Base-by-base conservation (phyloP, 2,888 invertebrate species). In the Drosophila barbarae region DNA sequence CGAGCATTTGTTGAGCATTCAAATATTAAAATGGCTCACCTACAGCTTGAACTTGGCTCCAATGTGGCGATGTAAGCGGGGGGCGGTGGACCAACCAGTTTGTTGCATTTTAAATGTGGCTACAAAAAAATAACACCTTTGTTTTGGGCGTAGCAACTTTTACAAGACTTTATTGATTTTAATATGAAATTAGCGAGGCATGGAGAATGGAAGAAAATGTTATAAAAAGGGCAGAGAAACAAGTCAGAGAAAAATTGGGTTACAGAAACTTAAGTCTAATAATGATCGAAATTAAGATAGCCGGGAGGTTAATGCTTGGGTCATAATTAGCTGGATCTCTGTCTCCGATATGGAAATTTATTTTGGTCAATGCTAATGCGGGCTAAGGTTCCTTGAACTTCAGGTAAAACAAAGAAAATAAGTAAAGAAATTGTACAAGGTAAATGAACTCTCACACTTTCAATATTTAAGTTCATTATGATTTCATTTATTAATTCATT, bases 101-200 rank as follows among this genome's bases (percentile, higher is more conserved):
- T 63, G 55, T 30, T 71, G 69, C 61, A 72, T 71, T 71, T 72
- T 38, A 49, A 39, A 71, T 56, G 61, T 52, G 42, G 15, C 34
- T 35, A n/a, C 12, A 51, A 50, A 39, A 39, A 41, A 42, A 30
- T 2, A 18, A 47, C 21, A 47, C 30, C 41, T 44, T 51, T 51
- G 60, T 36, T 36, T 50, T 42, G 51, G 38, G 38, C 26, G 34
- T 46, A 42, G 28, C 39, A 47, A 30, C 51, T 59, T 34, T 46
- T 42, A 44, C 38, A 12, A 50, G 51, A 36, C 15, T 30, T 58
- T 70, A 70, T 70, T 65, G 70, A 71, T 72, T 71, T 72, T 51
- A 55, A 71, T 67, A 52, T 23, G 50, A 71, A 65, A 64, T 69
- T 64, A 69, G 65, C 71, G 56, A 51, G 26, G 49, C 49, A 10